Percentiles rank a stretch among this genome's conserved stretches.
phyloP scores from a whole-genome alignment of 23 tunicate species.

The Trididemnum clinides region DNA sequence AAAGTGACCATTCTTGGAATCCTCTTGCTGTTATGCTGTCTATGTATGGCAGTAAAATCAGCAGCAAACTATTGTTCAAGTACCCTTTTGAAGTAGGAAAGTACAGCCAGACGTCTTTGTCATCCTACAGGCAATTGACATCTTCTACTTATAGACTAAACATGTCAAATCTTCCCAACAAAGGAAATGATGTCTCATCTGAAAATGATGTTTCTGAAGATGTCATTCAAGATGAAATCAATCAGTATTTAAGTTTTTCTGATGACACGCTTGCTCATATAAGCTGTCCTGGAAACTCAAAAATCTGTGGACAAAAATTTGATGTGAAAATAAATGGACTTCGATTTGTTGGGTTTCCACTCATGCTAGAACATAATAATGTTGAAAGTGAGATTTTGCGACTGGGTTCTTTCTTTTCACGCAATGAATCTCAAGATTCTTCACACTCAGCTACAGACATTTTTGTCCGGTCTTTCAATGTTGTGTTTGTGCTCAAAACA shows the following conservation, averaged over 20 bases:
- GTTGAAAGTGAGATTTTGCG: neutral
- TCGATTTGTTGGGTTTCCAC: slow-evolving; percentile 91
- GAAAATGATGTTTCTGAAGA: slow-evolving; percentile 35
- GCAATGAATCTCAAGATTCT: neutral
- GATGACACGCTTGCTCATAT: slow-evolving; percentile 73
- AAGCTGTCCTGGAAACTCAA: slow-evolving; percentile 79
- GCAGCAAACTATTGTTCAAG: slow-evolving; percentile 77
- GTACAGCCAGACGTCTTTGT: neutral
- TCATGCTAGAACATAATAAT: slow-evolving; percentile 62
- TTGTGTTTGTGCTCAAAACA: slow-evolving; percentile 81
- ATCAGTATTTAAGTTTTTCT: slow-evolving; percentile 67
- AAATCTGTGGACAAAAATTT: slow-evolving; percentile 83
- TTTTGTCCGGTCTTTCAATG: slow-evolving; percentile 59
- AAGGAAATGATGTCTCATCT: neutral
- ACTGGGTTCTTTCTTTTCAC: neutral
- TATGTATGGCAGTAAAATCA: slow-evolving; percentile 87
- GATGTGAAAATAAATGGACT: slow-evolving; percentile 91
- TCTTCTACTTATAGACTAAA: slow-evolving; percentile 76
- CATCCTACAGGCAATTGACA: slow-evolving; percentile 50
- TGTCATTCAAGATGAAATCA: slow-evolving; percentile 37
- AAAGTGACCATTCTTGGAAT: slow-evolving; percentile 49
- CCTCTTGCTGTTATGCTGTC: slow-evolving; percentile 86
- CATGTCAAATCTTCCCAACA: neutral
- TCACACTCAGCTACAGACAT: neutral
- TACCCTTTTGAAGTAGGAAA: slow-evolving; percentile 61